Base-by-base conservation (phyloP, 2,797 vertebrate genomes). In the Syngnathus rostellatus region DNA sequence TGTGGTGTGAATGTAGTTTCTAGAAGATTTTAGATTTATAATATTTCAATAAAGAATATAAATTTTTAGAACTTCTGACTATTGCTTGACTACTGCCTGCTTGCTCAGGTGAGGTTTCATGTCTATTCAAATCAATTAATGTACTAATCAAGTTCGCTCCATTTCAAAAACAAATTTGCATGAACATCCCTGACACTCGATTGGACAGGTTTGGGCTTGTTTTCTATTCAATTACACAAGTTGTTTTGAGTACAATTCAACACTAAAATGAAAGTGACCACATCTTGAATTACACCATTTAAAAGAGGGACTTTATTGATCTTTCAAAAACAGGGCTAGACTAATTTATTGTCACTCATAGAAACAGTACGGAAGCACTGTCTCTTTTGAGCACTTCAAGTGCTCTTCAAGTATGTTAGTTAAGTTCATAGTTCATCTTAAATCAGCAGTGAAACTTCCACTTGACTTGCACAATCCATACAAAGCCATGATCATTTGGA, bases 351-450 rank as follows among this genome's bases (percentile, higher is more conserved):
- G 83, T 88, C 83, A 90, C 93, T 93, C 94, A 93, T 92, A 92
- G 93, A 94, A 95, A 95, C 93, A 92, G 92, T 94, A 93, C 92
- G 94, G 95, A 96, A 97, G 95, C 95, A 94, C 94, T 96, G 94
- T 94, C 92, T 90, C 90, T 93, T 46, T 91, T 93, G 94, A 97
- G 94, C 94, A 90, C 88, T 81, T 87, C 68, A 87, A 90, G 86
- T 81, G 89, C 95, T 98, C 95, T 98, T 97, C 95, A 98, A 97
- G 94, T 98, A 96, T 93, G 92, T 93, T 93, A 88, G 85, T 90
- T 92, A 87, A 86, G 81, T 89, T 90, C 73, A 85, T 83, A 80
- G 77, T 77, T 79, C 82, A 83, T 83, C 71, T 79, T 85, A 31
- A 3, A 31, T 31, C 75, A 81, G 79, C 72, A 77, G 78, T 71